Conservation (phyloP, 2,113 vertebrate species). For the Plecturocebus donacophilus region DNA sequence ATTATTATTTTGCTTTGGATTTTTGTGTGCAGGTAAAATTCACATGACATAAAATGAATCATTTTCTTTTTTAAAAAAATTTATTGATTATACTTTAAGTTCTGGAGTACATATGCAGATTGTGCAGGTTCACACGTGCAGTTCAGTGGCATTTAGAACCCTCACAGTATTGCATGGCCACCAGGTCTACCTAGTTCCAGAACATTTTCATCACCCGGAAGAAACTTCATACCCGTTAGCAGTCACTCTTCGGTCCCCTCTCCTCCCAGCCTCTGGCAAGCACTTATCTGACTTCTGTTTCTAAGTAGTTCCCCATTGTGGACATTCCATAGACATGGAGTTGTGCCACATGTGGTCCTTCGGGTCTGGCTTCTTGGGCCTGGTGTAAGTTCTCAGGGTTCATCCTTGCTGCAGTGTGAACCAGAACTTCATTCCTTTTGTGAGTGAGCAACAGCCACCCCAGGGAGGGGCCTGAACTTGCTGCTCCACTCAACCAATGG, state of each 20-base stretch:
- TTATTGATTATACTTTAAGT: too few species aligned
- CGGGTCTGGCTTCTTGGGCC: not conserved
- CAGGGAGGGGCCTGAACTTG: accelerated
- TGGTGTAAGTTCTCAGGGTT: accelerated
- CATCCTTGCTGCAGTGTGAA: accelerated
- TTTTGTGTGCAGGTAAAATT: not conserved
- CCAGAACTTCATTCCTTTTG: not conserved
- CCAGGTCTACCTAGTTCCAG: not conserved
- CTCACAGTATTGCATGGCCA: not conserved
- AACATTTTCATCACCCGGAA: not conserved
- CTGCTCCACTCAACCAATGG: accelerated
- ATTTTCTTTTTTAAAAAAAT: not conserved
- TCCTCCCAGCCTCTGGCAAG: accelerated
- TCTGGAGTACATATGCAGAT: too few species aligned
- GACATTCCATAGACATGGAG: accelerated
- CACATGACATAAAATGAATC: not conserved
- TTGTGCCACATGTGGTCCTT: accelerated
- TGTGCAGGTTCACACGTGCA: not conserved
- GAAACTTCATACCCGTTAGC: not conserved
- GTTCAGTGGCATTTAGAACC: not conserved
- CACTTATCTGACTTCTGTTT: accelerated
- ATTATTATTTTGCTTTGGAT: not conserved
- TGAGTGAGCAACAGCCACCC: accelerated
- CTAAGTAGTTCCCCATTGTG: not conserved
- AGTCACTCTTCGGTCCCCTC: too few species aligned